Evolutionary conservation across 2,888 invertebrate genomes (phyloP).

Genomic region (Phymatocera aterrima): DNA sequence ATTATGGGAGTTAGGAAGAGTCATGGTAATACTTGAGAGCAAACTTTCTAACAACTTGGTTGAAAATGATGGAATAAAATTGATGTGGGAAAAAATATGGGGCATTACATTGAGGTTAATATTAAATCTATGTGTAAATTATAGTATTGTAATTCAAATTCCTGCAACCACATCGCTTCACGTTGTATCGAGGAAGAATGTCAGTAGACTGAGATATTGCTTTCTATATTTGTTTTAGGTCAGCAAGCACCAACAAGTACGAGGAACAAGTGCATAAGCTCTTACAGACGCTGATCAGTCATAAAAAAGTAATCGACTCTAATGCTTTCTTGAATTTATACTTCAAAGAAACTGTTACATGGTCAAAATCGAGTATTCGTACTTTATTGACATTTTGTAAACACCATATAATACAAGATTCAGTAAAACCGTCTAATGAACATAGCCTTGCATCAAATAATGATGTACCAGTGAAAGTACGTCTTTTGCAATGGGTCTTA

Average conservation of each 20-base stretch:
- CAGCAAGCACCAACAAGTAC: slow-evolving; percentile 74
- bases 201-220: too few relatives aligned
- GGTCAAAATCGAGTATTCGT: slow-evolving; percentile 69
- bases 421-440: slow-evolving; percentile 50
- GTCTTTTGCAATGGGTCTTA: slow-evolving; percentile 64
- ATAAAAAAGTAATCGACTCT: slow-evolving; percentile 66
- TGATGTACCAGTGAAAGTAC: slow-evolving; percentile 58
- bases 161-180: too few relatives aligned
- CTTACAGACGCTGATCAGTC: slow-evolving; percentile 71
- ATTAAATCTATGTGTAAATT: slow-evolving; percentile 11
- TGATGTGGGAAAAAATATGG: slow-evolving; percentile 71
- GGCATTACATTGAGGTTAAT: slow-evolving; percentile 72
- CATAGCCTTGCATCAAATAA: slow-evolving; percentile 46
- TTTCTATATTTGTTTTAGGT: slow-evolving; percentile 66
- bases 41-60: slow-evolving; percentile 49
- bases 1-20: slow-evolving; percentile 68
- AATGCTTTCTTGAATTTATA: slow-evolving; percentile 72
- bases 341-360: slow-evolving; percentile 69
- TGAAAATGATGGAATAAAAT: slow-evolving; percentile 57
- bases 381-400: slow-evolving; percentile 71
- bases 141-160: too few relatives aligned
- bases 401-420: slow-evolving; percentile 55
- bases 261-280: slow-evolving; percentile 73
- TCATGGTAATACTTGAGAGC: slow-evolving; percentile 67
- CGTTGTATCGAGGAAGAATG: too few relatives aligned